Base-by-base conservation (phyloP, 2,888 invertebrate genomes). In the Heliconius cydno region DNA sequence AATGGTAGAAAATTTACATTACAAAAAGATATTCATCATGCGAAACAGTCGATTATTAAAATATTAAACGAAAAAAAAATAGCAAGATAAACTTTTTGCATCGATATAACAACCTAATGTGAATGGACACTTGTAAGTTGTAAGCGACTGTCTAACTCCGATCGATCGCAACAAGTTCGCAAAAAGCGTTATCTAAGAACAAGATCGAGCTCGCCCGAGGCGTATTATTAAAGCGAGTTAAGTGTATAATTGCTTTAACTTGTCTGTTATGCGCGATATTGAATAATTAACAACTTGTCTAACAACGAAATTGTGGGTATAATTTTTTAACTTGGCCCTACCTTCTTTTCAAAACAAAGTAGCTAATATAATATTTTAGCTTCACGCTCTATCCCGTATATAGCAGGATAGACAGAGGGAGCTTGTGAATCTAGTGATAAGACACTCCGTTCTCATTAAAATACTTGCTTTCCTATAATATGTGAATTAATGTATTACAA, bases 181-280 rank as follows among this genome's bases (percentile, higher is more conserved):
- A 79, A 79, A 74, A 70, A 79, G 78, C 78, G 67, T 77, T 77
- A 77, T 77, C 72, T 60, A 34, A 60, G 72, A 77, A 60, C 77
- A 67, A 72, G 79, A 79, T 77, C 77, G 30, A 76, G 60, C 73
- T 60, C 86, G 88, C 91, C 89, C 83, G 84, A 86, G 89, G 90
- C 87, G 81, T 78, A 90, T 91, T 90, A 92, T 92, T 92, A 92
- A 86, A 86, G 86, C 80, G 85, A 89, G 88, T 91, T 94, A 93
- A 93, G 91, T 90, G 93, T 90, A 90, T 92, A 92, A 94, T 92
- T 90, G 92, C 89, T 88, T 84, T 82, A 80, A 78, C 83, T 86
- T 84, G 85, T 86, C 81, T 88, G 80, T 86, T 86, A 85, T 86
- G 83, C 85, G 85, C 82, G 81, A 84, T 88, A 87, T 87, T 85